Conservation (phyloP, 2,797 vertebrate genomes). For the Caiman crocodilus region DNA sequence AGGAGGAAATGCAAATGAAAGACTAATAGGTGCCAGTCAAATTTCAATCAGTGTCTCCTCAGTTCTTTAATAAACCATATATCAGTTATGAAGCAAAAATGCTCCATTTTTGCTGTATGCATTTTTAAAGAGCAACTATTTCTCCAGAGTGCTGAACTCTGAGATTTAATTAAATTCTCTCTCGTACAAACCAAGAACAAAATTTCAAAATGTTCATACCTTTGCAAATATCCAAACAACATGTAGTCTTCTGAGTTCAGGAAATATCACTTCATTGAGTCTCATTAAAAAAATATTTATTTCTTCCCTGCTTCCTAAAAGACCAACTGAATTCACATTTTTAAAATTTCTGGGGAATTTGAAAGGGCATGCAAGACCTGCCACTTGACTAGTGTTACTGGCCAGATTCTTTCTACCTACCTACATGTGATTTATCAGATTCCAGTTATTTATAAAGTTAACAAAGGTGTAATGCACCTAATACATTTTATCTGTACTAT, state of each 20-base stretch:
- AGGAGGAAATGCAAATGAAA: not conserved
- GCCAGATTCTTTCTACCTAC: not conserved
- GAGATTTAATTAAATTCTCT: not conserved
- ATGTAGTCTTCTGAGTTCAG: not conserved
- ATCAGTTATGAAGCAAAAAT: not conserved
- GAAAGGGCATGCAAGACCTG: not conserved
- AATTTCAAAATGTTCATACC: not conserved
- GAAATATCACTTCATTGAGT: not conserved
- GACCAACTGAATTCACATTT: not conserved
- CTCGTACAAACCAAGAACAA: not conserved
- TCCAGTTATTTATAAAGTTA: not conserved
- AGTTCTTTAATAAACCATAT: not conserved
- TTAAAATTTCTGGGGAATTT: not conserved
- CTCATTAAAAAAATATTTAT: not conserved
- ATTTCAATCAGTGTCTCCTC: conserved; percentile 1
- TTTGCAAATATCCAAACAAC: not conserved
- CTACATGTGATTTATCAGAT: not conserved
- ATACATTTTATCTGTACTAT: not conserved
- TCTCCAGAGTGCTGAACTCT: not conserved
- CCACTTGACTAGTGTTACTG: not conserved
- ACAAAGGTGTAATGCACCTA: not conserved
- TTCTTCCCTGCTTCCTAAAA: not conserved
- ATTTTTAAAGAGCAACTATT: conserved; percentile 1
- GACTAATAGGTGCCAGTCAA: not conserved
- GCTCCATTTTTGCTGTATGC: conserved; percentile 1